A percentile compares a stretch with the other conserved stretches of the same genome.
Conservation (phyloP, 2,797 vertebrate genomes). For the Erethizon dorsatum region DNA sequence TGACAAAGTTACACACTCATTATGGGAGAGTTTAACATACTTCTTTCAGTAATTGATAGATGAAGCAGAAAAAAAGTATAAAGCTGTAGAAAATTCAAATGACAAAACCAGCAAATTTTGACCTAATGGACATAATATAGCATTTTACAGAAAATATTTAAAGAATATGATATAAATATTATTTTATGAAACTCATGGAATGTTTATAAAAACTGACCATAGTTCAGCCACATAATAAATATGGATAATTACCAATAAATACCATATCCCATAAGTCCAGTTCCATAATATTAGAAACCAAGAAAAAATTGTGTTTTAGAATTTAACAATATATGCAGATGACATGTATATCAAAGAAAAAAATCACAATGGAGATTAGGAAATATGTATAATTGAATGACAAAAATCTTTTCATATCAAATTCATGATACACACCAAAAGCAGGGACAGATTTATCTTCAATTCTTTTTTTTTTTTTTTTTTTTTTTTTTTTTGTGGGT, state of each 20-base stretch:
- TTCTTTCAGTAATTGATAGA: background rate
- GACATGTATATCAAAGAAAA: constrained; percentile 26
- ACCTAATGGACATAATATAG: background rate
- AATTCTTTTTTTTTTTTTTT: no score
- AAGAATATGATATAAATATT: constrained; percentile 23
- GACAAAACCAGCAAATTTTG: background rate
- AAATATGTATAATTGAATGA: background rate
- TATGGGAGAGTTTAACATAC: background rate
- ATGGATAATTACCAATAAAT: constrained; percentile 2
- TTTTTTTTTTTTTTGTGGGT: no score
- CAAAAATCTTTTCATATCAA: background rate
- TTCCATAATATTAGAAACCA: background rate
- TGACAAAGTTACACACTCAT: background rate
- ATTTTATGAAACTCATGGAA: background rate
- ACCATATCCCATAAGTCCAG: background rate
- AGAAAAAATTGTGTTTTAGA: background rate
- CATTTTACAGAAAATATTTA: constrained; percentile 9
- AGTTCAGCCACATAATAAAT: background rate
- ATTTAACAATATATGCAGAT: background rate
- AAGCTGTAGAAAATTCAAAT: background rate
- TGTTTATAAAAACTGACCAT: background rate
- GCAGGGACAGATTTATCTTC: background rate
- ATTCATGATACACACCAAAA: background rate
- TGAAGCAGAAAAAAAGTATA: background rate
- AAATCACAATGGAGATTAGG: background rate